Base-by-base conservation (phyloP, 2,113 vertebrate genomes). In the Caranx melampygus region DNA sequence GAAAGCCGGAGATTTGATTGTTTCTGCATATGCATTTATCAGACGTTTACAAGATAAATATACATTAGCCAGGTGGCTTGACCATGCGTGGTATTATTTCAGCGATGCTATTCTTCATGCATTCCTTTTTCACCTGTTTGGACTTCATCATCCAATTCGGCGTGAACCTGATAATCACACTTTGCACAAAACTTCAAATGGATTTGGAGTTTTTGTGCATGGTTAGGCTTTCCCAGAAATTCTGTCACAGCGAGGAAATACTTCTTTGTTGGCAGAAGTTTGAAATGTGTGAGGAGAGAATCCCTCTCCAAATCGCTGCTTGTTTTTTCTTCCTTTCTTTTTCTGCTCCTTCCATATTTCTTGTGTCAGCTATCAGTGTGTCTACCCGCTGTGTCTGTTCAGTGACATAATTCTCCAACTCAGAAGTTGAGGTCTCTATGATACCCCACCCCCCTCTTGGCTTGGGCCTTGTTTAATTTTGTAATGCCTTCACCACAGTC, bases 41-140 rank as follows among this genome's bases (percentile, higher is more conserved):
- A 86, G 86, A 92, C 85, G 91, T 95, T 93, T 93, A 94, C 93
- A 93, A 87, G 93, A 94, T 94, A 93, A 92, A 94, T 94, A 93
- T 92, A 92, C 91, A 93, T 93, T 91, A 91, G 89, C 34, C 78
- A 1, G 75, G 60, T 55, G 88, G 81, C 72, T 74, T 88, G 86
- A 87, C 91, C 91, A 92, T 89, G 92, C 92, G 80, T 92, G 88
- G 79, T 89, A 91, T 92, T 92, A 91, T 91, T 92, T 89, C 81
- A 84, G 88, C 42, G 83, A 88, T 84, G 70, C 84, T 42, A 40
- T 85, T 90, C 75, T 86, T 57, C 21, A 35, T 9, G 80, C 81
- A 33, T 88, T 90, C 84, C 71, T 35, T 78, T 78, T 62, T 87
- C 84, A 92, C 93, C 90, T 93, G 88, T 92, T 93, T 92, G 92